Base-by-base conservation (phyloP, 1,140 invertebrate genomes). In the Cherax destructor region DNA sequence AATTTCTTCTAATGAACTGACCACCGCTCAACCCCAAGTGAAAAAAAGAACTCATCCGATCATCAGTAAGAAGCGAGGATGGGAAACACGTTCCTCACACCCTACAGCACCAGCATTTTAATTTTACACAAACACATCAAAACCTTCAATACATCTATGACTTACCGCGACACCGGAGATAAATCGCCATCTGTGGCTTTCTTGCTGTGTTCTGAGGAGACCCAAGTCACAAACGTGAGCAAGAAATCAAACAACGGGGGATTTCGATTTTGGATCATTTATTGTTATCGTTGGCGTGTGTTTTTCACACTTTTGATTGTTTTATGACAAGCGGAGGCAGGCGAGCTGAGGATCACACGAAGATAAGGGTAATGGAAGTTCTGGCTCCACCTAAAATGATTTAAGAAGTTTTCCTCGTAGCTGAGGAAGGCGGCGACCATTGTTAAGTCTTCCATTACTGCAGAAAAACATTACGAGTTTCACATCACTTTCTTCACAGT, bases 1-100 rank as follows among this genome's bases (percentile, higher is more conserved):
- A 13, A 61, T 84, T 69, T 69, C 81, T 84, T 84, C 81, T 84
- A 84, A 84, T 84, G 81, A 84, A 84, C 81, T 84, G 81, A 84
- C 81, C 81, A 69, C 61, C 59, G 11, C 47, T 72, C 59, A 30
- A 52, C 47, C 2, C 69, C n/a, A 74, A 74, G 5, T 24, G 69
- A 30, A 30, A 30, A 74, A 74, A 30, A 6, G 61, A 69, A 30
- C n/a, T 74, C 0, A 11, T 74, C 69, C 69, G 69, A 74, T 9
- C 24, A 11, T 5, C 69, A 74, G n/a, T 21, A 30, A 3, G 5
- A 0, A 9, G 11, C 1, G 5, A 30, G 18, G n/a, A 6, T n/a
- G 18, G 5, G 6, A 5, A 74, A 18, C 11, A 9, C n/a, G n/a
- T 74, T 24, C 69, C 30, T 7, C 24, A 30, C 11, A 6, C 6